Evolutionary conservation across 2,888 invertebrate species (phyloP).

Genomic region (Aphelenchoides bicaudatus): DNA sequence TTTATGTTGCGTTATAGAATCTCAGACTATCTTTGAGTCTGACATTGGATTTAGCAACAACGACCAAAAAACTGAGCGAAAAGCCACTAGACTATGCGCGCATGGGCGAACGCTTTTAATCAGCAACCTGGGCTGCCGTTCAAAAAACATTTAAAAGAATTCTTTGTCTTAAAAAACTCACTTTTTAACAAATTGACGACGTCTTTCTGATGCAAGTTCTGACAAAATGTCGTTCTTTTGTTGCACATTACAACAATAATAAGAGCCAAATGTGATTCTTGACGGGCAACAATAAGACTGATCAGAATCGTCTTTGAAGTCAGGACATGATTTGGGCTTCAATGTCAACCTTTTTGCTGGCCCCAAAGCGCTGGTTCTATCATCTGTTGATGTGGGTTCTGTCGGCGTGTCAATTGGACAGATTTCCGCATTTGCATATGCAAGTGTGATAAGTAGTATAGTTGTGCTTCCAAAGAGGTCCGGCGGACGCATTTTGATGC

Average conservation of each 20-base stretch:
- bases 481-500: constrained; percentile 12
- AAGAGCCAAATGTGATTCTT: constrained; percentile 31
- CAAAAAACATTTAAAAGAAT: not conserved
- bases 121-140: not conserved
- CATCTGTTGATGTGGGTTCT: not conserved
- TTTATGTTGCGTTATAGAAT: too few species aligned
- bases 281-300: constrained; percentile 33
- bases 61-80: not conserved
- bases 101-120: not conserved
- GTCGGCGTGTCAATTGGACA: constrained; percentile 18
- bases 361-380: constrained; percentile 5
- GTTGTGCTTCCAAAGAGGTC: not conserved
- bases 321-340: constrained; percentile 31
- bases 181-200: constrained; percentile 31
- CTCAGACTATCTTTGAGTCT: not conserved
- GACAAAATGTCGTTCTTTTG: constrained; percentile 23
- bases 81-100: constrained; percentile 5
- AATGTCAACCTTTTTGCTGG: constrained; percentile 7
- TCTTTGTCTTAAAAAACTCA: constrained; percentile 22
- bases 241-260: constrained; percentile 32
- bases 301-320: constrained; percentile 30
- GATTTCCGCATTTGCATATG: constrained; percentile 19
- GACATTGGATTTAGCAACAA: not conserved
- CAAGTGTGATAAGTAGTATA: not conserved
- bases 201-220: constrained; percentile 24